phyloP scores from a whole-genome alignment of 2,888 invertebrate species.

The Operophtera brumata region DNA sequence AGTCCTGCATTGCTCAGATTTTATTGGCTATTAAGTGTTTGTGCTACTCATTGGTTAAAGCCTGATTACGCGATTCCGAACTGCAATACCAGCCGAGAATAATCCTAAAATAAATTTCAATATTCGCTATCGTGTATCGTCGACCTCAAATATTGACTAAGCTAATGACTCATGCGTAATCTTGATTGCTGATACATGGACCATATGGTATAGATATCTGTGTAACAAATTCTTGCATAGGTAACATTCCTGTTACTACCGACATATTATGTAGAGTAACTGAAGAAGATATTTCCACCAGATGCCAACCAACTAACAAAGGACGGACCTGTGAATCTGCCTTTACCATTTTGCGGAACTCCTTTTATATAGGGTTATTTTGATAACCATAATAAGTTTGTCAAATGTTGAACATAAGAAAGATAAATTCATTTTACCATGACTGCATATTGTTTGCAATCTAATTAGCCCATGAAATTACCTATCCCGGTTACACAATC shows the following conservation, averaged over 20 bases:
- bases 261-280: too few species aligned
- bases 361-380: too few species aligned
- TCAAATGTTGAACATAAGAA: too few species aligned
- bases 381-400: too few species aligned
- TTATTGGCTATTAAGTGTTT: conserved; percentile 61
- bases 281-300: too few species aligned
- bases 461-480: too few species aligned
- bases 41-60: conserved; percentile 7
- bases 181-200: conserved; percentile 13
- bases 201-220: neutral
- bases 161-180: conserved; percentile 25
- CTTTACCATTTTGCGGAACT: too few species aligned
- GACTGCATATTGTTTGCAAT: too few species aligned
- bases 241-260: neutral
- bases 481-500: too few species aligned
- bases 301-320: too few species aligned
- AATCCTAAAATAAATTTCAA: conserved; percentile 47
- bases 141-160: conserved; percentile 30
- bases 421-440: too few species aligned
- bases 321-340: too few species aligned
- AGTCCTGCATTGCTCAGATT: conserved; percentile 23
- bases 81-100: conserved; percentile 29
- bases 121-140: conserved; percentile 31
- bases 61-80: conserved; percentile 17
- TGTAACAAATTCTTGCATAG: neutral